Evolutionary conservation across 2,797 vertebrate species (phyloP).

Genomic region (Orientallactaga sibirica): DNA sequence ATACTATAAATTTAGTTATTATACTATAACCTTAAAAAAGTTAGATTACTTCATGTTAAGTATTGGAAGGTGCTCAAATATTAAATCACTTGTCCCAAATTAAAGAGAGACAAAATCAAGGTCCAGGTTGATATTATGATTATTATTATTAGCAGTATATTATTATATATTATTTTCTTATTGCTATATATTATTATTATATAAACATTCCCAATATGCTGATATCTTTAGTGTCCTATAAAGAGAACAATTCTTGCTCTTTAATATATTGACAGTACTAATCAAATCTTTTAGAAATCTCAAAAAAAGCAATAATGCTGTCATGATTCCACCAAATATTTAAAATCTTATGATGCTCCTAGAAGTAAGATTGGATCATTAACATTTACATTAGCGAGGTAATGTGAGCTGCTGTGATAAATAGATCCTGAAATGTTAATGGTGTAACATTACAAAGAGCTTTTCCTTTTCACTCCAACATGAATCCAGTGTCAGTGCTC

Average conservation of each 20-base stretch:
- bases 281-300: background rate
- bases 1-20: background rate
- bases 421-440: background rate
- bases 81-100: background rate
- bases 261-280: background rate
- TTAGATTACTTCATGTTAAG: background rate
- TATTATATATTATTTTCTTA: no score
- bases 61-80: background rate
- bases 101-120: background rate
- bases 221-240: background rate
- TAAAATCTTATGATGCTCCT: background rate
- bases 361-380: background rate
- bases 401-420: background rate
- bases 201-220: background rate
- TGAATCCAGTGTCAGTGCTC: background rate
- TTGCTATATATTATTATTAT: no score
- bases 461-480: background rate
- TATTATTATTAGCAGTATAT: no score
- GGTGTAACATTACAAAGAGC: background rate
- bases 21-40: background rate
- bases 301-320: background rate
- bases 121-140: background rate
- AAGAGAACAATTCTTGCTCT: background rate
- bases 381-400: background rate
- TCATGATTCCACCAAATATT: background rate